A percentile compares a stretch with the other conserved stretches of the same genome.
Conservation (phyloP, 2,888 invertebrate species). For the Tetragonisca angustula region DNA sequence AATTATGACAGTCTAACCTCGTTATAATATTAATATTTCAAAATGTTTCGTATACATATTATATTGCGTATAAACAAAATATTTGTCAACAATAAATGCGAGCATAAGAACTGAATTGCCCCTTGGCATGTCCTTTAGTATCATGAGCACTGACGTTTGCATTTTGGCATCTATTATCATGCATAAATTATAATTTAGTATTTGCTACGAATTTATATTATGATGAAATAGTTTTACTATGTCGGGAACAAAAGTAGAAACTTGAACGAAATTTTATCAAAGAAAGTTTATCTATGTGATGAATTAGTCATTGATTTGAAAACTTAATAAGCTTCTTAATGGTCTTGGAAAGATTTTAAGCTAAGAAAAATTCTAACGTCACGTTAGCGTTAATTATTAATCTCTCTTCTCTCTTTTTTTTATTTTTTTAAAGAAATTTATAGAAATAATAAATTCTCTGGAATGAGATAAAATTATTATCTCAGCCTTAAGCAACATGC, state of each 20-base stretch:
- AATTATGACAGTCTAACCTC: not conserved
- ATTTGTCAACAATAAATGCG: slow-evolving; percentile 39
- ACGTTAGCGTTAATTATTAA: not conserved
- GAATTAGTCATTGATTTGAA: not conserved
- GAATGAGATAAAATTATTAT: not conserved
- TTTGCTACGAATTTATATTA: not conserved
- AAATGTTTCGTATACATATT: not conserved
- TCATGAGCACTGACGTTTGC: slow-evolving; percentile 27
- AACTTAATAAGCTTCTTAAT: not conserved
- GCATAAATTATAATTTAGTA: slow-evolving; percentile 3
- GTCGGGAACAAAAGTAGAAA: not conserved
- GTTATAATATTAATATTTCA: not conserved
- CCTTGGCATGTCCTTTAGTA: slow-evolving; percentile 38
- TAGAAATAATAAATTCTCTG: not conserved
- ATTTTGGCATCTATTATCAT: slow-evolving; percentile 31
- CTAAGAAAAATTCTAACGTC: not conserved
- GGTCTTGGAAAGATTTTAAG: not conserved
- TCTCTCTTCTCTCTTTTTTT: not conserved
- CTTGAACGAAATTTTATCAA: not conserved
- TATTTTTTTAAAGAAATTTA: not conserved
- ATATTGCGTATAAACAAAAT: not conserved
- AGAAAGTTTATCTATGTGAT: not conserved
- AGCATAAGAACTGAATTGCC: slow-evolving; percentile 24
- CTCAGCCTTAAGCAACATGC: not conserved
- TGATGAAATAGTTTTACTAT: slow-evolving; percentile 17